Evolutionary conservation across 35 echinoderm and acorn worm species (phyloP).

Genomic region (Apostichopus parvimensis): DNA sequence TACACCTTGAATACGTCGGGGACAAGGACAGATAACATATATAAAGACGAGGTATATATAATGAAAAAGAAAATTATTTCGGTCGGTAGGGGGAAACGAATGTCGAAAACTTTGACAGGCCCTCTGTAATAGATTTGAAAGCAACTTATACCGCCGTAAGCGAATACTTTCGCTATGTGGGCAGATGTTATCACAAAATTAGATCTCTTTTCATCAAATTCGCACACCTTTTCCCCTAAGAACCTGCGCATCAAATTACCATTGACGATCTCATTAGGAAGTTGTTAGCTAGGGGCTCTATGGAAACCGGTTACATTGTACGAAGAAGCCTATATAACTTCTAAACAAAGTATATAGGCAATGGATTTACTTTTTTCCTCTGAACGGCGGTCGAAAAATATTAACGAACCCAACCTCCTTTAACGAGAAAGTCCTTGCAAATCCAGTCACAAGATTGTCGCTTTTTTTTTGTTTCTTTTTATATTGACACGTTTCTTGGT

Average conservation of each 20-base stretch:
- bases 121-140: neutral
- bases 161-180: neutral
- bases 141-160: neutral
- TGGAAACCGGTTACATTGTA: too few species aligned
- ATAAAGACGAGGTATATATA: neutral
- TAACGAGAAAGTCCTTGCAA: neutral
- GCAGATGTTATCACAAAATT: slow-evolving; percentile 25
- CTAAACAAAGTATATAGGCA: too few species aligned
- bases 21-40: neutral
- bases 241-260: slow-evolving; percentile 14
- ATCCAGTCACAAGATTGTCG: neutral
- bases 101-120: neutral
- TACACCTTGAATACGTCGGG: neutral
- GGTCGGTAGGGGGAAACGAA: neutral
- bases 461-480: neutral
- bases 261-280: neutral
- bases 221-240: slow-evolving; percentile 16
- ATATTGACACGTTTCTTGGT: neutral
- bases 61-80: neutral
- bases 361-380: too few species aligned
- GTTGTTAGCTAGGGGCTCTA: neutral
- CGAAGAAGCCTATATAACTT: too few species aligned
- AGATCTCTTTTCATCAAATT: neutral
- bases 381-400: neutral
- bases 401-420: neutral